Conservation (phyloP, 2,888 invertebrate species). For the Acanthosepion esculentum region DNA sequence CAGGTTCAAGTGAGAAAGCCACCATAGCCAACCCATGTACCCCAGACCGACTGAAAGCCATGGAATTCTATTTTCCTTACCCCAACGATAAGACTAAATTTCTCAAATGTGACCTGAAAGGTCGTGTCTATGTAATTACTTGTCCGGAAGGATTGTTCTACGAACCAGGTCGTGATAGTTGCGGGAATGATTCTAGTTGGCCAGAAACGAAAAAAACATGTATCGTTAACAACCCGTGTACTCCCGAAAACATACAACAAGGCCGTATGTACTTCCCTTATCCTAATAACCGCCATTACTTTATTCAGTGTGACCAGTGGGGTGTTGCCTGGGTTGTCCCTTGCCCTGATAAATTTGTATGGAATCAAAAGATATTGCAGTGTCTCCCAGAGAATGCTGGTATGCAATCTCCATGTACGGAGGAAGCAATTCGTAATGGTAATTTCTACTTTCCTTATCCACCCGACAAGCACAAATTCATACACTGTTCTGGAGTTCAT, state of each 20-base stretch:
- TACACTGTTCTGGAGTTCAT: constrained; percentile 53
- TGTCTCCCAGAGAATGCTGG: constrained; percentile 49
- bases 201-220: not conserved
- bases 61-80: constrained; percentile 53
- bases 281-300: constrained; percentile 49
- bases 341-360: constrained; percentile 53
- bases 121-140: constrained; percentile 52
- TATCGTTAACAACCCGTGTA: constrained; percentile 49
- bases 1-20: not conserved
- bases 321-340: constrained; percentile 55
- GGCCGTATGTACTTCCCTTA: constrained; percentile 50
- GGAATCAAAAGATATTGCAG: constrained; percentile 51
- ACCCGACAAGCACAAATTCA: constrained; percentile 52
- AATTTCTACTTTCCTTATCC: constrained; percentile 52
- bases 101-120: constrained; percentile 55
- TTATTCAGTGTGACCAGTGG: constrained; percentile 56
- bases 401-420: constrained; percentile 49
- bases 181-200: not conserved
- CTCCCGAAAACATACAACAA: constrained; percentile 38
- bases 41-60: constrained; percentile 48
- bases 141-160: constrained; percentile 50
- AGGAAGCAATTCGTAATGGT: constrained; percentile 48
- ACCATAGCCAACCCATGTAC: constrained; percentile 51
- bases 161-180: not conserved
- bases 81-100: constrained; percentile 55